Evolutionary conservation across 2,797 vertebrate genomes (phyloP), one percentile per base, ranked within the genome.

Genomic region (Notolabrus celidotus): DNA sequence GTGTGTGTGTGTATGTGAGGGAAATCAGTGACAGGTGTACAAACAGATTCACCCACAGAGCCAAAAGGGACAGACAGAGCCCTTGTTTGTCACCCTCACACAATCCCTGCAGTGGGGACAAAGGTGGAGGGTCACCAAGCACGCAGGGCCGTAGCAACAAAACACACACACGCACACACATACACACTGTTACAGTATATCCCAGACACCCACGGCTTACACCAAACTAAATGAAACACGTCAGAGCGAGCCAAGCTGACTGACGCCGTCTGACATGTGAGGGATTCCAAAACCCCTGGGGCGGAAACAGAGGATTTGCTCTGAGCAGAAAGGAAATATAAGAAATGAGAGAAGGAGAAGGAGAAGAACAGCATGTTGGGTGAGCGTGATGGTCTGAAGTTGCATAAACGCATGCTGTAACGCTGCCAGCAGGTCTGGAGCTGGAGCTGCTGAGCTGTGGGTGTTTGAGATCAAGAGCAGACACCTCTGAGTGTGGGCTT

Each of bases 21-120:
- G 51, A 62, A 68, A 68, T 65, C 69, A 71, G 79, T 77, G 75
- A 67, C 83, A 85, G 85, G 81, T 89, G 83, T 58, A 83, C 77
- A 86, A 87, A 89, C 81, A 84, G 66, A 71, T 68, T 78, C 59
- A 63, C 59, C 66, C 69, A 23, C 61, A 64, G 61, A 67, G 69
- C 61, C 47, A 67, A 78, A 74, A 64, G 59, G 67, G 31, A 67
- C 36, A 25, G 64, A 59, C 70, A 73, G 61, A 46, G 52, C 22
- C 23, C 25, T 46, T 86, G 82, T 88, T 88, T 85, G 85, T 72
- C 71, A 60, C 41, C 66, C 45, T 57, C 60, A 64, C 58, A 74
- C 49, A 60, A 22, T 4, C 50, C 69, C 67, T 67, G 69, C 74
- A 74, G 74, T 52, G 64, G 69, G 68, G 70, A 58, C 74, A 78